Percentiles rank a stretch among this genome's conserved stretches.
Conservation (phyloP, 2,797 vertebrate species). For the Propithecus perrieri region DNA sequence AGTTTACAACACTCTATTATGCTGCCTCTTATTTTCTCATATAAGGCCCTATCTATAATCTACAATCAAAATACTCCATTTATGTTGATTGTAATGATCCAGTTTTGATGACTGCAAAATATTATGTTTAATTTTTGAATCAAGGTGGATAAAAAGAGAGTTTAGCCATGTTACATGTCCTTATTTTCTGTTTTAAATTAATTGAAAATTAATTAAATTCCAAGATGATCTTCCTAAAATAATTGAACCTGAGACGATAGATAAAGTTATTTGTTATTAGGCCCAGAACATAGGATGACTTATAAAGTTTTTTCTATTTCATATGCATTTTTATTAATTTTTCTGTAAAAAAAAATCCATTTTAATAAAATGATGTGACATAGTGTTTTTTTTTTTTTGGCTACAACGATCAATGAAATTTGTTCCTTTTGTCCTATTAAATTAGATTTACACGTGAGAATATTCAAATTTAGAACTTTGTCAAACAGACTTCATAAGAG, state of each 20-base stretch:
- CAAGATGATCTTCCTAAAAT: neutral
- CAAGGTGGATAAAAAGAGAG: neutral
- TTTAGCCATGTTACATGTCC: neutral
- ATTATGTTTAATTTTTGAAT: neutral
- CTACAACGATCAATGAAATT: neutral
- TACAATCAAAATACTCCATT: neutral
- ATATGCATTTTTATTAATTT: neutral
- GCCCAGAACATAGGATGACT: neutral
- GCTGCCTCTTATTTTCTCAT: neutral
- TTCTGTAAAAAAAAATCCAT: neutral
- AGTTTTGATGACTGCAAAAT: neutral
- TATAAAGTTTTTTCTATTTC: neutral
- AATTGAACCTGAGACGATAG: neutral
- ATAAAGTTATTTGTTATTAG: neutral
- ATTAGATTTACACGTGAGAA: neutral
- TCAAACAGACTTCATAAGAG: neutral
- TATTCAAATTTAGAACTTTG: constrained; percentile 5
- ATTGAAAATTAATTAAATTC: neutral
- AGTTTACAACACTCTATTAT: neutral
- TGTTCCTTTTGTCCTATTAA: neutral
- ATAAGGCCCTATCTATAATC: neutral
- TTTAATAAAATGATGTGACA: neutral
- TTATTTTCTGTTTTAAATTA: neutral
- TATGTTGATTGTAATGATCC: neutral
- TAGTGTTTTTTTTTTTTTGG: neutral